Evolutionary conservation across 2,113 vertebrate species (phyloP), one percentile per base, ranked within the genome.

Genomic region (Scortum barcoo): DNA sequence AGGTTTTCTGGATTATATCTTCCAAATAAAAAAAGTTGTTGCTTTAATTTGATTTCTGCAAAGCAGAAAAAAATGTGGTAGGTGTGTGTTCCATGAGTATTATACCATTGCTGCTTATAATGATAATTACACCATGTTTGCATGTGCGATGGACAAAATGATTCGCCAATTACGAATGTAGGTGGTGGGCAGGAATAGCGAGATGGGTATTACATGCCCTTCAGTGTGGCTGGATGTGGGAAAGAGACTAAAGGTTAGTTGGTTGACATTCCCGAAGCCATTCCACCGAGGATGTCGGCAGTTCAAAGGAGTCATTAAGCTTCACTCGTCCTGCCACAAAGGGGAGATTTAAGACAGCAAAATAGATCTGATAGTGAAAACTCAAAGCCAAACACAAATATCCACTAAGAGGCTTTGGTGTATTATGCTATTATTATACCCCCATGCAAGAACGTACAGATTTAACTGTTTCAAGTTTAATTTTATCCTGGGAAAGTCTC

Each of bases 191-290:
- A 71, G 46, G 81, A 87, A 79, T 84, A 28, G 9, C 85, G 83
- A 76, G 50, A 78, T 76, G 72, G 72, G 73, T 73, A 82, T 85
- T 86, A 85, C n/a, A 61, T 36, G 78, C 40, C 70, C 71, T 83
- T 76, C 74, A 65, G 63, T 63, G 51, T 67, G 76, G 86, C 62
- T 72, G 50, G 24, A 93, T 93, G 92, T 93, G 93, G 92, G 93
- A 94, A 94, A 80, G 50, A 82, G 89, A 93, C 94, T 94, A 95
- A 95, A 95, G 95, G 95, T 97, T 96, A 96, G 95, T 93, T 91
- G 90, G 88, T 87, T 94, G 94, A 95, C 91, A 92, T 94, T 93
- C 93, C 95, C 94, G 85, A 94, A 94, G 93, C 93, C 93, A 78
- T 80, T 91, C 70, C 63, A 83, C 85, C 19, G 80, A 81, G 76